Percentiles rank a stretch among this genome's conserved stretches.
Evolutionary conservation across 2,888 invertebrate species (phyloP).

Genomic region (Operophtera brumata): DNA sequence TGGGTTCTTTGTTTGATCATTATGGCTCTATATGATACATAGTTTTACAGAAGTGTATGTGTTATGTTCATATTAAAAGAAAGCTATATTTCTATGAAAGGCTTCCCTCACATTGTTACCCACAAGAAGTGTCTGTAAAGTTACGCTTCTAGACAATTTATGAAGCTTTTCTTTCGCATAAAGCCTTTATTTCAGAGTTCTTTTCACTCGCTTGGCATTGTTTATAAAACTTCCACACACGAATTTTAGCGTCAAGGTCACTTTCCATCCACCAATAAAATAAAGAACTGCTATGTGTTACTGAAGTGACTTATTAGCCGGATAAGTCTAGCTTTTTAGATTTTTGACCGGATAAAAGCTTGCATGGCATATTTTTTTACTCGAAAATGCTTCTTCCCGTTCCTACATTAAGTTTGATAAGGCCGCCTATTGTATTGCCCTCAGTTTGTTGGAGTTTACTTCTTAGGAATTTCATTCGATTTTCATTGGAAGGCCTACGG

Average conservation of each 20-base stretch:
- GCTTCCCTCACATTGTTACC: background rate
- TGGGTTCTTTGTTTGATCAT: too few relatives aligned
- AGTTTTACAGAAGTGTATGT: too few relatives aligned
- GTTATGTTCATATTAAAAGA: background rate
- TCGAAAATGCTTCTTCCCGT: too few relatives aligned
- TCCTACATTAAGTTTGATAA: too few relatives aligned
- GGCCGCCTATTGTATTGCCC: too few relatives aligned
- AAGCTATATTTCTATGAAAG: background rate
- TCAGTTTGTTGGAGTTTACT: too few relatives aligned
- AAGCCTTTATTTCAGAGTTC: slow-evolving; percentile 14
- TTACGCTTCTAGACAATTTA: slow-evolving; percentile 18
- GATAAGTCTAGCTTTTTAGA: background rate
- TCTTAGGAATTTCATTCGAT: too few relatives aligned
- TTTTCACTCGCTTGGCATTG: slow-evolving; percentile 17
- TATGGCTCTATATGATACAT: too few relatives aligned
- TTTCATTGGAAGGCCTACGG: too few relatives aligned
- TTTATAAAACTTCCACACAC: slow-evolving; percentile 26
- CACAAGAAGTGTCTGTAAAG: slow-evolving; percentile 6
- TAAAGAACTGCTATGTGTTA: background rate
- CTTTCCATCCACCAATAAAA: background rate
- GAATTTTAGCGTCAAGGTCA: slow-evolving; percentile 13
- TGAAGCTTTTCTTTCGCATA: slow-evolving; percentile 12
- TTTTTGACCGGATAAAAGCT: background rate
- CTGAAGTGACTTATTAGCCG: background rate
- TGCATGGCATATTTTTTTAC: too few relatives aligned